These are phyloP conservation scores for Ancistrus triradiatus DNA, from an alignment of 2,113 vertebrate genomes.

Conservation along the genomic window DNA sequence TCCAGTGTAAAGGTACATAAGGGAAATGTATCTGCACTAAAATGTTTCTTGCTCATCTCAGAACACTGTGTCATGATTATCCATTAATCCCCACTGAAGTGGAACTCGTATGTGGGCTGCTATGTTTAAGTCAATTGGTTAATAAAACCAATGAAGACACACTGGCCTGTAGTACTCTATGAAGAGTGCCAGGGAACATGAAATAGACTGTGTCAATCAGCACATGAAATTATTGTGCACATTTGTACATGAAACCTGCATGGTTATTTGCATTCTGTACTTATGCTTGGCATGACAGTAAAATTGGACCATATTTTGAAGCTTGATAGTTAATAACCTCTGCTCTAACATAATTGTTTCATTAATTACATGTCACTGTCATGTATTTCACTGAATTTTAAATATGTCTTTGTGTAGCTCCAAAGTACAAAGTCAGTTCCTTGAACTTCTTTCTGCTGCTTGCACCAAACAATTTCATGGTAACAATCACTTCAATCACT, in stretches of 20 bases:
- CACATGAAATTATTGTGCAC: too few species aligned
- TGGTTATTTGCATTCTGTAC: background rate
- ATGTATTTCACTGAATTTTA: background rate
- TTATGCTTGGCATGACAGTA: background rate
- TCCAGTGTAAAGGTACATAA: background rate
- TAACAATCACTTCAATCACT: slow-evolving; percentile 21
- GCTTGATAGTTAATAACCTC: background rate
- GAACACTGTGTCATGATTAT: slow-evolving; percentile 21
- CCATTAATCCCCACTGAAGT: background rate
- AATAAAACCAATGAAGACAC: slow-evolving; percentile 12
- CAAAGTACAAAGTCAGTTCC: background rate
- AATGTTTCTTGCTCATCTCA: slow-evolving; percentile 1
- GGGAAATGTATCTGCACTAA: slow-evolving; percentile 24
- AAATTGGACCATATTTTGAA: background rate
- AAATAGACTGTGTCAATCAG: too few species aligned
- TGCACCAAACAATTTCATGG: slow-evolving; percentile 12
- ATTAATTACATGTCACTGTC: background rate
- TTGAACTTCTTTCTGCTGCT: slow-evolving; percentile 2
- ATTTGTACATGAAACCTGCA: background rate
- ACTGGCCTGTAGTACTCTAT: too few species aligned
- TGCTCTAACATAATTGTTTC: background rate
- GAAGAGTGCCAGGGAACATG: too few species aligned
- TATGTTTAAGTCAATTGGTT: slow-evolving; percentile 1
- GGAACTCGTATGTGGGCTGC: background rate
- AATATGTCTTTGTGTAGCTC: background rate